phyloP scores from a whole-genome alignment of 2,113 vertebrate species.

The Leptosomus discolor region DNA sequence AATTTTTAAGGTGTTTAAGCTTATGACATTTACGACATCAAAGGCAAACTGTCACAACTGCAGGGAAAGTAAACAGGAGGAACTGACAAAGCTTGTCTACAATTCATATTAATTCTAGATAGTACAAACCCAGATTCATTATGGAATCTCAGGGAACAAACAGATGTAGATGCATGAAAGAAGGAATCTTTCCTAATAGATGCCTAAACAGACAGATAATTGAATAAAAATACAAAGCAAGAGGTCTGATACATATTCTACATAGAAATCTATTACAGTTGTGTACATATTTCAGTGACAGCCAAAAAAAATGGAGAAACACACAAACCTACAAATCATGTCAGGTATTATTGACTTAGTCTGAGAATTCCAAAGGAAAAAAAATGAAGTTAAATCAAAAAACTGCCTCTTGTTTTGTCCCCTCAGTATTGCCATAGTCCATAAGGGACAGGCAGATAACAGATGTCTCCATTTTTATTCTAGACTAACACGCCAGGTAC shows the following conservation, averaged over 20 bases:
- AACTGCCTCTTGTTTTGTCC: not conserved
- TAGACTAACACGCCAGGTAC: not conserved
- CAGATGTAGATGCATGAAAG: not conserved
- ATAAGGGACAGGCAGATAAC: not conserved
- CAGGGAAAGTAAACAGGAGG: not conserved
- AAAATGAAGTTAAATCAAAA: not conserved
- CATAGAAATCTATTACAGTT: not conserved
- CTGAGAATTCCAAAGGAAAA: not conserved
- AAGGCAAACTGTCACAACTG: not conserved
- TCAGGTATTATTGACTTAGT: not conserved
- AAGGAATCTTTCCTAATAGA: not conserved
- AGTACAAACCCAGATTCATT: conserved; percentile 4
- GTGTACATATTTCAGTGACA: not conserved
- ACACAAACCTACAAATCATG: not conserved
- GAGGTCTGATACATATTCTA: not conserved
- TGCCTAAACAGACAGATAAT: not conserved
- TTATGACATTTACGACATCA: conserved; percentile 16
- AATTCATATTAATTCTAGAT: not conserved
- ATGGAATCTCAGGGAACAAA: not conserved
- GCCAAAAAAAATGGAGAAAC: not conserved
- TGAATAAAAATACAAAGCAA: conserved; percentile 7
- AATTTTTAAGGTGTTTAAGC: conserved; percentile 15
- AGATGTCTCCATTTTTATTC: not conserved
- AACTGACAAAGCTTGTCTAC: conserved; percentile 4
- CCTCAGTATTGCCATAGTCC: not conserved